Conservation (phyloP, 2,888 invertebrate species). For the Chrysolina oricalcia region DNA sequence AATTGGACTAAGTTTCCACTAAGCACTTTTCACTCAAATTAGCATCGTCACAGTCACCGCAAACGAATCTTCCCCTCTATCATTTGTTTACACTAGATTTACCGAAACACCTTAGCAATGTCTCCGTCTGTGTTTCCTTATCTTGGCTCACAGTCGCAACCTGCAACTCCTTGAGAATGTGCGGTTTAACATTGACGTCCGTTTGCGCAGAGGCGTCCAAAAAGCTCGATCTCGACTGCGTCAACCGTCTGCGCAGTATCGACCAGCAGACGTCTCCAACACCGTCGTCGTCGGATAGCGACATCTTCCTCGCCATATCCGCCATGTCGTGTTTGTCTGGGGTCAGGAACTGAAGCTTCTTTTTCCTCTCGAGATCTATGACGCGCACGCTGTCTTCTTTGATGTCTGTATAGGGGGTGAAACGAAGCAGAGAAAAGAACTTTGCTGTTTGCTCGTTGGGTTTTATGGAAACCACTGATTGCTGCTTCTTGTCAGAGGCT, state of each 20-base stretch:
- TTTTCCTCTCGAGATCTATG: constrained; percentile 54
- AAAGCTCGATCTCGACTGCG: constrained; percentile 26
- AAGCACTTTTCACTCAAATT: too few species aligned
- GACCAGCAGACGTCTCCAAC: constrained; percentile 53
- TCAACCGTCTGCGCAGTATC: constrained; percentile 44
- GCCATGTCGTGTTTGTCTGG: constrained; percentile 28
- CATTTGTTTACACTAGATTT: too few species aligned
- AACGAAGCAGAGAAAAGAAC: constrained; percentile 56
- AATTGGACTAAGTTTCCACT: too few species aligned
- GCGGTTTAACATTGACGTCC: constrained; percentile 54
- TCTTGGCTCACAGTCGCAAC: constrained; percentile 45
- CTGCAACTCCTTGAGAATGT: constrained; percentile 49
- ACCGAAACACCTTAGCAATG: background rate
- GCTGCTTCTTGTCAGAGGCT: constrained; percentile 51
- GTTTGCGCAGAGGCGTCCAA: constrained; percentile 53
- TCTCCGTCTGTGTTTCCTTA: constrained; percentile 1
- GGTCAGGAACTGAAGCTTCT: constrained; percentile 49
- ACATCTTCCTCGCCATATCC: constrained; percentile 39
- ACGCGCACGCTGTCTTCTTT: constrained; percentile 50
- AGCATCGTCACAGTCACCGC: too few species aligned
- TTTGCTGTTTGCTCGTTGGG: constrained; percentile 44
- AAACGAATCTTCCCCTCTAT: background rate
- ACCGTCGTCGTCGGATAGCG: constrained; percentile 58
- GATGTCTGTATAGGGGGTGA: constrained; percentile 58
- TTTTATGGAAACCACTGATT: constrained; percentile 46